Conservation (phyloP, 2,113 vertebrate species). For the Nesoenas mayeri region DNA sequence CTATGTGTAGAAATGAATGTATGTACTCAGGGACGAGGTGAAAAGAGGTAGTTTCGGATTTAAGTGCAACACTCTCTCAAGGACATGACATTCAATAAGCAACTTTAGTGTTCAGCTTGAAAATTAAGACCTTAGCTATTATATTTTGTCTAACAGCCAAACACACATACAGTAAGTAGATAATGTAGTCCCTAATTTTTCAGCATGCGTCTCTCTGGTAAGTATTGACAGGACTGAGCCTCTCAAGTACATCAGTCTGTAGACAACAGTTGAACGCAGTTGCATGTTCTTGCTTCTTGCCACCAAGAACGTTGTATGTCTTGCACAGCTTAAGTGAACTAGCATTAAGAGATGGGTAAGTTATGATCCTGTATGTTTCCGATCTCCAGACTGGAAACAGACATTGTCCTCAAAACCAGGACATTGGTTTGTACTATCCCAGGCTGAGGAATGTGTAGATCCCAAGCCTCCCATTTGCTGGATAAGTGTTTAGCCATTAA, state of each 20-base stretch:
- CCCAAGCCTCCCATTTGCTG: not conserved
- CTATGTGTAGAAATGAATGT: not conserved
- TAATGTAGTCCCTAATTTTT: not conserved
- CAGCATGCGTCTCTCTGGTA: not conserved
- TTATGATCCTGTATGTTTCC: not conserved
- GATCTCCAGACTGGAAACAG: not conserved
- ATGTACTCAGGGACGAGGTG: not conserved
- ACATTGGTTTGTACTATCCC: not conserved
- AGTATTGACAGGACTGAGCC: not conserved
- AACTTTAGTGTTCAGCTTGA: not conserved
- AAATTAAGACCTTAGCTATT: not conserved
- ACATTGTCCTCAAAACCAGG: not conserved
- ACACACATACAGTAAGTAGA: not conserved
- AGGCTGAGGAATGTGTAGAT: not conserved
- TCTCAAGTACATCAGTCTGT: not conserved
- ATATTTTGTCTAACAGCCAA: not conserved
- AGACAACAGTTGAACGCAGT: not conserved
- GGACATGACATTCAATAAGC: not conserved
- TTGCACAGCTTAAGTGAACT: not conserved
- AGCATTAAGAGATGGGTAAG: not conserved
- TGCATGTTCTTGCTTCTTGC: not conserved
- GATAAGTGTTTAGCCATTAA: not conserved
- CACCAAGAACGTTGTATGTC: not conserved
- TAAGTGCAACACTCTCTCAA: not conserved
- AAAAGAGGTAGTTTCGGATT: not conserved